Base-by-base conservation (phyloP, 2,888 invertebrate genomes). In the Parnassius apollo region DNA sequence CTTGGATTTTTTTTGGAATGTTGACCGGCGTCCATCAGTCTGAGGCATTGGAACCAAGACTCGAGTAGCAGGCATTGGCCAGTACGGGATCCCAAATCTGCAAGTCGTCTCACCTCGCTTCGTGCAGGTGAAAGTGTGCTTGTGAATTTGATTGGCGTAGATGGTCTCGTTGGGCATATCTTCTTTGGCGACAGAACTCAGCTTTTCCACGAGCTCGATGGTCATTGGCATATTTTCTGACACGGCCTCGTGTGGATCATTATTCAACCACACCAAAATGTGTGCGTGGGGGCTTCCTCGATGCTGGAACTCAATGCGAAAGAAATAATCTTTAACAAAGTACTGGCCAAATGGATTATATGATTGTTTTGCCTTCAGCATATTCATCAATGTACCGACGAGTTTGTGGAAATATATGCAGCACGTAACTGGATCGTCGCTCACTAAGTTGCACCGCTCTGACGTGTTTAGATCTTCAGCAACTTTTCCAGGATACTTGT, bases 261-360 rank as follows among this genome's bases (percentile, higher is more conserved):
- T 55, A 51, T 80, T 68, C 11, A 85, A 71, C 84, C 83, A 86
- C 66, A 84, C 4, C 45, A 85, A 71, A 69, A 82, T 78, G 49
- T 84, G 83, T 11, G 81, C 82, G 64, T 78, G 80, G 0, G 83
- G 81, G 65, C 82, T 82, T 66, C 81, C 84, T 49, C 9, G 56
- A 48, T 77, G 11, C 73, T 82, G 81, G 57, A 85, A 85, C 67
- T 85, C 81, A 66, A 83, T 78, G 2, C 78, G 70, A 62, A 57
- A 22, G 22, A 22, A 22, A 22, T 22, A 22, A 22, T 22, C 22
- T 22, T 22, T 68, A 70, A 78, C 75, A 10, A 56, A 68, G 57
- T 78, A 76, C 64, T 75, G 9, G 53, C 75, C 74, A 42, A 80
- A 80, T 8, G 82, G 80, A 73, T 72, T 77, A 7, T 66, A 65